A percentile compares a stretch with the other conserved stretches of the same genome.
phyloP scores from a whole-genome alignment of 2,113 vertebrate genomes.

The Neolamprologus sp. region DNA sequence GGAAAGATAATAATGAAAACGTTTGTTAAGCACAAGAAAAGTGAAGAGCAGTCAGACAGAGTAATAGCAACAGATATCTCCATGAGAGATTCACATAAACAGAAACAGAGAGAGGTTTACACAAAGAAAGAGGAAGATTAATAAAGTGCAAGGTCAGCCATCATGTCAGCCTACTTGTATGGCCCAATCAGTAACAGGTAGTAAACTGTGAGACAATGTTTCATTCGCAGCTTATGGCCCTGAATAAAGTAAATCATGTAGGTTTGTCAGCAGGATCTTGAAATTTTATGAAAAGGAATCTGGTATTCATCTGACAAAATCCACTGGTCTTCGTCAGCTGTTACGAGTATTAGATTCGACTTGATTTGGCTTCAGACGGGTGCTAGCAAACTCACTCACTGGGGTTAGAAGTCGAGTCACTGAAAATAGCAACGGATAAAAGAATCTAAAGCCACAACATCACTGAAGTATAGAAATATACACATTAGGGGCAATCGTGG shows the following conservation, averaged over 20 bases:
- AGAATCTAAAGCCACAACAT: background rate
- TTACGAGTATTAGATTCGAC: background rate
- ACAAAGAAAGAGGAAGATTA: background rate
- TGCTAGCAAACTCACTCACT: background rate
- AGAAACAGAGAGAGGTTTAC: background rate
- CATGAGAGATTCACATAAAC: background rate
- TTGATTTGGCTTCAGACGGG: background rate
- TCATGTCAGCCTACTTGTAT: background rate
- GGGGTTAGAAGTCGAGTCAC: background rate
- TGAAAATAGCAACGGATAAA: background rate
- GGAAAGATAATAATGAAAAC: background rate
- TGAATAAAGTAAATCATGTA: background rate
- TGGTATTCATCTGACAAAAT: background rate
- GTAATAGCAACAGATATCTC: background rate
- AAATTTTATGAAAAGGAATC: background rate
- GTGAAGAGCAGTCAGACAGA: background rate
- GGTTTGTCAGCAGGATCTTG: background rate
- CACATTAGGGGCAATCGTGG: background rate
- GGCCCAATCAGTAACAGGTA: background rate
- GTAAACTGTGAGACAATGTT: background rate
- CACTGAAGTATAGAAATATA: background rate
- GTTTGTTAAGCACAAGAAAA: background rate
- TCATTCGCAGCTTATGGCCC: background rate
- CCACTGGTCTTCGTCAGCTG: background rate
- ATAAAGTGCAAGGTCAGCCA: background rate